Evolutionary conservation across 2,113 vertebrate species (phyloP).

Genomic region (Origma solitaria): DNA sequence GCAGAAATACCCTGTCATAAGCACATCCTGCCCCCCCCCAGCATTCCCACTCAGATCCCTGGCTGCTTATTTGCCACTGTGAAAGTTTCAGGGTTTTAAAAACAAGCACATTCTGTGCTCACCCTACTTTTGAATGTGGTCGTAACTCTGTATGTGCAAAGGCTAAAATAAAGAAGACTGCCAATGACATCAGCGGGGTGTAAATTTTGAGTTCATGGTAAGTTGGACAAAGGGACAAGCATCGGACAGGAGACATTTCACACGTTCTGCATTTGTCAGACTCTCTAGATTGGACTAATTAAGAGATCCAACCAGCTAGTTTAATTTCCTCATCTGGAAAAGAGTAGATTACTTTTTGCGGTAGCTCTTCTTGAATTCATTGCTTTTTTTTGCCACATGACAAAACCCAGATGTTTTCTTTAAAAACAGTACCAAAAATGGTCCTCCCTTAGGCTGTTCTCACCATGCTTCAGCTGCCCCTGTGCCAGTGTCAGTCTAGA

Average conservation of each 20-base stretch:
- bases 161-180: not conserved
- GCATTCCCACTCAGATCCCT: not conserved
- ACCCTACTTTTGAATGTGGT: not conserved
- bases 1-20: not conserved
- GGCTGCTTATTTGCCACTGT: not conserved
- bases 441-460: not conserved
- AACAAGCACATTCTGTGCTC: not conserved
- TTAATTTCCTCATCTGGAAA: not conserved
- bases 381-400: not conserved
- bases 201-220: not conserved
- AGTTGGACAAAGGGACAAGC: not conserved
- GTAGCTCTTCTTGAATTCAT: not conserved
- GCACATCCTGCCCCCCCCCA: fast-evolving
- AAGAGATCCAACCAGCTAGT: not conserved
- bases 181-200: not conserved
- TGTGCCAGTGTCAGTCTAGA: not conserved
- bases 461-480: not conserved
- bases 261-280: not conserved
- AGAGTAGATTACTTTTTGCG: not conserved
- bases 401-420: not conserved
- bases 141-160: not conserved
- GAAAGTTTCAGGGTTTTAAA: not conserved
- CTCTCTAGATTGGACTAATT: not conserved
- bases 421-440: not conserved
- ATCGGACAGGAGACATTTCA: not conserved